A percentile compares a stretch with the other conserved stretches of the same genome.
Conservation (phyloP, 2,888 invertebrate species). For the Nasonia oneida region DNA sequence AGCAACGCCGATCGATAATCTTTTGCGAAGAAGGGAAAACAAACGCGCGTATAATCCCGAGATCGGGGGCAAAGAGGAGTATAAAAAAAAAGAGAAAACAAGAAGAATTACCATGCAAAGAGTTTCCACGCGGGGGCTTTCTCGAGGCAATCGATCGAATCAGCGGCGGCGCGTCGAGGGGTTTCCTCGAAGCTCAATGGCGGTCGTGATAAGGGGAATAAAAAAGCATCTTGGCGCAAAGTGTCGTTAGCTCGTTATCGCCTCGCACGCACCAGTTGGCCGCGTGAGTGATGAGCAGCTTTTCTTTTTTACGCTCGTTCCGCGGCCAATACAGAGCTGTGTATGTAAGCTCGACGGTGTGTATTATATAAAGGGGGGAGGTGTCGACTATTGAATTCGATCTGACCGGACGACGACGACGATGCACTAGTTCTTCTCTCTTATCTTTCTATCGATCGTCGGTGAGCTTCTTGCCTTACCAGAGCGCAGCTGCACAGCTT, state of each 20-base stretch:
- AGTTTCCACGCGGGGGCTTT: conserved; percentile 33
- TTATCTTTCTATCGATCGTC: not conserved
- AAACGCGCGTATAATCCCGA: not conserved
- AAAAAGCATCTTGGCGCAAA: conserved; percentile 59
- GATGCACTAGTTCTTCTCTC: not conserved
- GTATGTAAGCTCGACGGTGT: conserved; percentile 20
- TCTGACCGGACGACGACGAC: not conserved
- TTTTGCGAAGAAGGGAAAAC: not conserved
- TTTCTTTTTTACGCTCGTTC: not conserved
- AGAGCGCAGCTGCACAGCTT: not conserved
- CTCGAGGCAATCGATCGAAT: conserved; percentile 52
- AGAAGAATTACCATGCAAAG: conserved; percentile 48
- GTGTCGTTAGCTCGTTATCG: conserved; percentile 62
- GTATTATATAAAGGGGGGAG: conserved; percentile 24
- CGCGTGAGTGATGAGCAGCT: conserved; percentile 30
- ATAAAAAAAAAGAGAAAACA: not conserved
- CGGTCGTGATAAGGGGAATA: conserved; percentile 24
- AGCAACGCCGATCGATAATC: not conserved
- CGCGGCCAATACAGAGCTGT: conserved; percentile 37
- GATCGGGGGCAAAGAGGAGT: not conserved
- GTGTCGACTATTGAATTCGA: conserved; percentile 33
- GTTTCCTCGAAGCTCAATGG: conserved; percentile 28
- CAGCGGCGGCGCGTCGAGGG: conserved; percentile 20
- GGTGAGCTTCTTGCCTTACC: not conserved
- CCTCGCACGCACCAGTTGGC: conserved; percentile 61